phyloP scores from a whole-genome alignment of 2,888 invertebrate species.

The Agrochola circellaris region DNA sequence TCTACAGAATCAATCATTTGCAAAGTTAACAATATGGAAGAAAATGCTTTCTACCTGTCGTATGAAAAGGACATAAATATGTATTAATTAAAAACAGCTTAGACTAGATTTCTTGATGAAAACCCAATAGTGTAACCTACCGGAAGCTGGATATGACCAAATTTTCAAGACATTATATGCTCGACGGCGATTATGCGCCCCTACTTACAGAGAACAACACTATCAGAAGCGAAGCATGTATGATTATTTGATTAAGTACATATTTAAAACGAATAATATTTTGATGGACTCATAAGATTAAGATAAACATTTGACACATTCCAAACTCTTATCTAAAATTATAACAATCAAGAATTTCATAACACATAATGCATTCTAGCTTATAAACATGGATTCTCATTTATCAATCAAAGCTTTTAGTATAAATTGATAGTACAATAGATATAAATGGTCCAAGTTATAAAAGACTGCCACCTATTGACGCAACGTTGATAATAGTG shows the following conservation, averaged over 20 bases:
- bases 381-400: slow-evolving; percentile 25
- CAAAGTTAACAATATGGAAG: neutral
- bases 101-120: neutral
- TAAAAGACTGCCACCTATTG: slow-evolving; percentile 39
- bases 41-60: neutral
- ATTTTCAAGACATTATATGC: neutral
- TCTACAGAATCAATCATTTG: neutral
- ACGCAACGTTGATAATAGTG: slow-evolving; percentile 37
- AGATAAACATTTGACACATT: slow-evolving; percentile 12
- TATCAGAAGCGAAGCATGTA: neutral
- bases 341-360: slow-evolving; percentile 20
- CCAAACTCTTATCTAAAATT: neutral
- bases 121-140: too few species aligned
- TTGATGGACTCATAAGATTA: slow-evolving; percentile 6
- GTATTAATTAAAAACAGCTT: neutral
- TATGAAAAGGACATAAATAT: neutral
- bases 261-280: neutral
- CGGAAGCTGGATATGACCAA: neutral
- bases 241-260: too few species aligned
- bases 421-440: slow-evolving; percentile 35
- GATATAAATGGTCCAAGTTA: slow-evolving; percentile 34
- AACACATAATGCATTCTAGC: slow-evolving; percentile 31
- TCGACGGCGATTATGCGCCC: too few species aligned
- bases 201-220: neutral
- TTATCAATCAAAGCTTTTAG: slow-evolving; percentile 63